These are phyloP conservation scores for Phoebastria nigripes DNA, from an alignment of 2,797 vertebrate species.

Conservation along the genomic window DNA sequence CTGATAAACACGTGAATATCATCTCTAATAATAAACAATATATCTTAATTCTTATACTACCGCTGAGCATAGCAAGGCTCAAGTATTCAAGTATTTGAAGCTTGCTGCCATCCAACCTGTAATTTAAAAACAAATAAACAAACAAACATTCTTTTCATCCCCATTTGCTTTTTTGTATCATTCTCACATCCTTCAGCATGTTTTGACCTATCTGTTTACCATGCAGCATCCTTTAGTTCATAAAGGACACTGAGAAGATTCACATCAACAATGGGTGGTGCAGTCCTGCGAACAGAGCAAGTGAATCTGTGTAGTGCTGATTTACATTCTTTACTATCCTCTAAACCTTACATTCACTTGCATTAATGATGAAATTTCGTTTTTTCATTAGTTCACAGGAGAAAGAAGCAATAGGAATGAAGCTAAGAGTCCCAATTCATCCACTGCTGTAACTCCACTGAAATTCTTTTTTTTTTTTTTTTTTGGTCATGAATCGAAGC, in stretches of 20 bases:
- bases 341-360: background rate
- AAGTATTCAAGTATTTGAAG: background rate
- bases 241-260: background rate
- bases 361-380: background rate
- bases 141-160: background rate
- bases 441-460: background rate
- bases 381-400: background rate
- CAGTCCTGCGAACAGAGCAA: background rate
- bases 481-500: slow-evolving; percentile 40
- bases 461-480: background rate
- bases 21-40: background rate
- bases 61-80: background rate
- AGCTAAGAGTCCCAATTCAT: background rate
- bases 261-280: background rate
- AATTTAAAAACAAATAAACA: background rate
- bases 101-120: background rate
- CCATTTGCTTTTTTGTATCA: background rate
- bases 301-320: background rate
- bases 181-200: background rate
- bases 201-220: background rate
- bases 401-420: background rate
- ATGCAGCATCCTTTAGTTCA: background rate
- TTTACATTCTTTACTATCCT: background rate
- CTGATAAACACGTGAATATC: background rate
- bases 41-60: background rate